phyloP scores from a whole-genome alignment of 2,888 invertebrate species.

The Hypomecis punctinalis region DNA sequence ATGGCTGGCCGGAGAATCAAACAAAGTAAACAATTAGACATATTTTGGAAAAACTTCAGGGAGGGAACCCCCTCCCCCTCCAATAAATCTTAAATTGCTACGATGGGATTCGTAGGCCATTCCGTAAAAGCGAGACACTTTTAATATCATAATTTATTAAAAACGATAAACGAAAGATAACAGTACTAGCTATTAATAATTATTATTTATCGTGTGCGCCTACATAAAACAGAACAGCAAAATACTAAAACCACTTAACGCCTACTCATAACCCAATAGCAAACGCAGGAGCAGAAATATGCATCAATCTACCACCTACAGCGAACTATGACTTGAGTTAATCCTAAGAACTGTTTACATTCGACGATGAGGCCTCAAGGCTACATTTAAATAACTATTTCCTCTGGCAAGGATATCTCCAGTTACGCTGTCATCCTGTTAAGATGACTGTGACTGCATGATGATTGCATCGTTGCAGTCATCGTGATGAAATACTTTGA shows the following conservation, averaged over 20 bases:
- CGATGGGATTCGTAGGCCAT: no score
- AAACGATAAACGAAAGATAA: no score
- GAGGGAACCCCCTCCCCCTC: no score
- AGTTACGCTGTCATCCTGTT: constrained; percentile 22
- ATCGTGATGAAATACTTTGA: not conserved
- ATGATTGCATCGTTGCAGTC: constrained; percentile 8
- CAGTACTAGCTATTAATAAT: no score
- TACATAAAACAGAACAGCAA: not conserved
- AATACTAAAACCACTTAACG: not conserved
- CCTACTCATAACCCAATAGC: constrained; percentile 6
- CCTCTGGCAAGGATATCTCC: constrained; percentile 23
- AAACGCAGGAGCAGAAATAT: not conserved
- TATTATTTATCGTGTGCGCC: not conserved
- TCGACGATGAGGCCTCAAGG: constrained; percentile 15
- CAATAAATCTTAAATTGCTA: no score
- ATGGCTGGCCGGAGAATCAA: no score
- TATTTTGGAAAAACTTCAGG: no score
- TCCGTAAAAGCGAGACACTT: no score
- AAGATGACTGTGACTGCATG: constrained; percentile 5
- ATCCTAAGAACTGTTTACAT: constrained; percentile 3
- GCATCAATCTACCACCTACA: constrained; percentile 6
- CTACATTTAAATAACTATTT: constrained; percentile 17
- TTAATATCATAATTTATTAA: no score
- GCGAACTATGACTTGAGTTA: constrained; percentile 12
- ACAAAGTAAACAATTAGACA: no score